Evolutionary conservation across 1,140 invertebrate genomes (phyloP), one percentile per base, ranked within the genome.

Genomic region (Conus ventricosus): DNA sequence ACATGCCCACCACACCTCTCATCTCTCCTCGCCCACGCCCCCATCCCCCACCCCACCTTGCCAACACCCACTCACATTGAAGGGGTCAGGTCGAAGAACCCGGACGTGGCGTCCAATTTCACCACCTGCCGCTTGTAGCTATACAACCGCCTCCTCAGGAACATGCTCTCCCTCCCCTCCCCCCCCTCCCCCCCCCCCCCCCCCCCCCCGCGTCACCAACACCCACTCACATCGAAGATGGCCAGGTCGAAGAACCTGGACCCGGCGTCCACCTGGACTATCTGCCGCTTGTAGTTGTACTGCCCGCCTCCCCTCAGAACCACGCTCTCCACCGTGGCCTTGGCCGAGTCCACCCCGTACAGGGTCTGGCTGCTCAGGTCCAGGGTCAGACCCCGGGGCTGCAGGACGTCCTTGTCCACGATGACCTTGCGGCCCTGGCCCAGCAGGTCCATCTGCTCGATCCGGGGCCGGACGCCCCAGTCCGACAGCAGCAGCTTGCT

Each of bases 291-390:
- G 67, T 71, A 23, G 67, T 20, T 71, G 57, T 60, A 60, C 17
- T 96, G 96, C 4, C 10, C 63, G 17, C 96, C 96, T 5, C 98
- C 98, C 91, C 98, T 97, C 94, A 98, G 97, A 81, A 97, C 97
- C 0, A 97, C 96, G 0, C 99, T 98, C 95, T 99, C 98, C 60
- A 99, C 97, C 0, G 98, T 98, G 93, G 99, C 98, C 11, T 99
- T 95, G 91, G 98, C 97, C 10, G 98, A 99, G 95, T 99, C 99
- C 60, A 99, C 95, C 39, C 98, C 98, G 94, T 99, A 99, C 0
- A 99, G 95, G 94, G 98, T 98, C 55, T 97, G 97, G 0, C 97
- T 97, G n/a, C 98, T 97, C 98, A 98, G 99, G 95, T 99, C 99
- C 91, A 99, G 98, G 0, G 98, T 98, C 23, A 99, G 94, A 0